Percentiles rank a stretch among this genome's conserved stretches.
phyloP scores from a whole-genome alignment of 2,113 vertebrate genomes.

The Excalfactoria chinensis region DNA sequence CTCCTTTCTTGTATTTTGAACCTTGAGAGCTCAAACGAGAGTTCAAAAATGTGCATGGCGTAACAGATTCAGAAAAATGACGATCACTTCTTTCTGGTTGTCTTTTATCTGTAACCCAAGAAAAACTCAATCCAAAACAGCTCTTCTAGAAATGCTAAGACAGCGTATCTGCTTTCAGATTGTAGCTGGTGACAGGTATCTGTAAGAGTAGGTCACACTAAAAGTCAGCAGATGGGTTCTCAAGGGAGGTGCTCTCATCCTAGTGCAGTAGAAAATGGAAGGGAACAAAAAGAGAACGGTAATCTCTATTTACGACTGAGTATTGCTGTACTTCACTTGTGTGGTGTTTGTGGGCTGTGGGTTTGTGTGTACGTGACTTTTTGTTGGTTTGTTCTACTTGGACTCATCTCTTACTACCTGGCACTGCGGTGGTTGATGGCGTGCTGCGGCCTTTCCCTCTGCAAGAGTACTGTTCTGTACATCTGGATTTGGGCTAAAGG shows the following conservation, averaged over 20 bases:
- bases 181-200: background rate
- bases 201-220: background rate
- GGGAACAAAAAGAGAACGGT: background rate
- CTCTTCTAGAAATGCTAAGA: background rate
- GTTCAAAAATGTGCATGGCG: background rate
- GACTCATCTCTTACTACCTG: background rate
- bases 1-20: background rate
- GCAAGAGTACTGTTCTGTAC: background rate
- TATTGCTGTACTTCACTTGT: background rate
- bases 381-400: background rate
- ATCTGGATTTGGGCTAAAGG: background rate
- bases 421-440: background rate
- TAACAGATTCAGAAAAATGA: background rate
- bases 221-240: background rate
- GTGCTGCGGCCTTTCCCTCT: background rate
- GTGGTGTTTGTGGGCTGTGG: background rate
- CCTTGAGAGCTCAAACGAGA: background rate
- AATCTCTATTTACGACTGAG: background rate
- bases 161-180: background rate
- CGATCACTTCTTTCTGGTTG: background rate
- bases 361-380: accelerated
- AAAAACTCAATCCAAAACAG: background rate
- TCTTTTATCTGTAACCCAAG: background rate
- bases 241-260: background rate
- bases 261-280: background rate